Percentiles rank a stretch among this genome's conserved stretches.
phyloP scores from a whole-genome alignment of 1,140 invertebrate genomes.

The Atta colombica region DNA sequence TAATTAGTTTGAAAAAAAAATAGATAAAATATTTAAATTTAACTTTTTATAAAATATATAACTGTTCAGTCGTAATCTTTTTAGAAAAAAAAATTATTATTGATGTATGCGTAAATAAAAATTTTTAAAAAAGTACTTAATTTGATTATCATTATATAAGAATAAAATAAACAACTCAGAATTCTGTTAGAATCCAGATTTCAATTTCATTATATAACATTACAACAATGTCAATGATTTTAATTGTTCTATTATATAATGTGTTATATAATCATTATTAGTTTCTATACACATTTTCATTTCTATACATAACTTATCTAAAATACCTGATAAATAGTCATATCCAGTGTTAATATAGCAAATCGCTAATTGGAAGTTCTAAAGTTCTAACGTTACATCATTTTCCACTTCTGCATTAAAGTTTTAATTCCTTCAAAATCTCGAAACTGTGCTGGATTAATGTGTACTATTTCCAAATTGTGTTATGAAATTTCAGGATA shows the following conservation, averaged over 20 bases:
- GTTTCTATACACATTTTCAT: neutral
- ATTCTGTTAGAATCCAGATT: neutral
- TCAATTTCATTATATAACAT: neutral
- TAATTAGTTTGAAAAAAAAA: neutral
- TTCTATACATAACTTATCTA: neutral
- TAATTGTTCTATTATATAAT: neutral
- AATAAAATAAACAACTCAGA: neutral
- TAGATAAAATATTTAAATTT: neutral
- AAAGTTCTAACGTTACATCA: neutral
- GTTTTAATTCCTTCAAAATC: conserved; percentile 36
- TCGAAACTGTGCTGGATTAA: conserved; percentile 16
- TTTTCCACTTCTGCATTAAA: neutral
- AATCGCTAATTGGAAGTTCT: neutral
- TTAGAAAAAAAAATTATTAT: neutral
- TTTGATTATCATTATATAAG: neutral
- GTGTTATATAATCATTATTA: neutral
- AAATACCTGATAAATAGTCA: conserved; percentile 2
- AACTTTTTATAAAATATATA: neutral
- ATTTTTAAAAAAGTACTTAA: conserved; percentile 13
- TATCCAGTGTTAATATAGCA: neutral
- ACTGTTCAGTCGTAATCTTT: neutral
- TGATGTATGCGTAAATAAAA: neutral
- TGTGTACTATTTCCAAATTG: conserved; percentile 1
- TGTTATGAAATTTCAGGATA: neutral
- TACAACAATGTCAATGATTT: neutral